Evolutionary conservation across 2,888 invertebrate species (phyloP), one percentile per base, ranked within the genome.

Genomic region (Tanaodytes sp.): DNA sequence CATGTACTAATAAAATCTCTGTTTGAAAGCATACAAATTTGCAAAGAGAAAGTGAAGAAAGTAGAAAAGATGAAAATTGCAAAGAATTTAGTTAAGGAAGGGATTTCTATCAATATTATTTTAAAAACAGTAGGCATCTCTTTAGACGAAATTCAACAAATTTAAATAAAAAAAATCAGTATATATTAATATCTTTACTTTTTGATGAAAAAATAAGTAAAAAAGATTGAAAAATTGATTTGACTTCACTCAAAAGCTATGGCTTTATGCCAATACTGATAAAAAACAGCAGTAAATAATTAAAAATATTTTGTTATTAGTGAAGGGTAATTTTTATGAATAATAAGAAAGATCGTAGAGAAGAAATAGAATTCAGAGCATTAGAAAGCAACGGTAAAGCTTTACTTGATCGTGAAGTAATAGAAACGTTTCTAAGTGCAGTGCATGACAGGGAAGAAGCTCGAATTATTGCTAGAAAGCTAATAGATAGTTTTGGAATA

Each of bases 41-140:
- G 12, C 20, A 23, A 40, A 27, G 52, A 52, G 18, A 52, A 54
- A 8, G 19, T 40, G 2, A 30, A 40, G 9, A 31, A 11, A 11
- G 42, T 20, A 54, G 31, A 27, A 42, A 30, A n/a, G 42, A 27
- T 40, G 12, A 54, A 27, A 19, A 15, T 54, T 12, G 54, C 54
- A 12, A 39, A 40, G 14, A 54, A 54, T 27, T 27, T 54, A 54
- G 15, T 27, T 3, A 54, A 40, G 31, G 27, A 8, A 31, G 54
- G 54, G 4, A 12, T 46, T 46, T 30, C 30, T 31, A 16, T 16
- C 12, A 18, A 46, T 31, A 31, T 31, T 31, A 31, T 46, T 37
- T 37, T 15, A 4, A 37, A 37, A 37, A 37, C 9, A 37, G 27
- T 27, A 27, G 9, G 4, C 4, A 27, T 27, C 9, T 27, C 27